phyloP scores from a whole-genome alignment of 2,113 vertebrate species.

The Mellivora capensis region DNA sequence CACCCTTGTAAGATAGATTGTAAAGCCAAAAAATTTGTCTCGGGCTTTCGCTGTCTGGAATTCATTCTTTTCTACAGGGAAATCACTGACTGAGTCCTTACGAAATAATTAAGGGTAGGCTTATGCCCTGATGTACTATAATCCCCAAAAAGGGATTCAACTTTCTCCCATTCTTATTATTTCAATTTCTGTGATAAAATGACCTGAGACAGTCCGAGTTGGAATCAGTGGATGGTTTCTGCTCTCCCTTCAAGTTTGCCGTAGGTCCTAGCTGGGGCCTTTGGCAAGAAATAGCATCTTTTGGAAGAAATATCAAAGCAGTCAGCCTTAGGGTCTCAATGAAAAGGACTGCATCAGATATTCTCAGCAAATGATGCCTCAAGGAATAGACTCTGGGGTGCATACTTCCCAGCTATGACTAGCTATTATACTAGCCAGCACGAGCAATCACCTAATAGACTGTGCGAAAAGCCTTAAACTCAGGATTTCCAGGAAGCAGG shows the following conservation, averaged over 20 bases:
- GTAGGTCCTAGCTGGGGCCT: neutral
- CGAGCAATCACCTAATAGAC: neutral
- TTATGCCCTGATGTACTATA: neutral
- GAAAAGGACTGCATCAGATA: neutral
- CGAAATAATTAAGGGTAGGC: neutral
- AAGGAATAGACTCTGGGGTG: neutral
- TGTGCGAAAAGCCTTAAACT: accelerated
- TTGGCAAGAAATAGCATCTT: neutral
- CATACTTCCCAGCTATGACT: neutral
- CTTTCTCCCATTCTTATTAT: neutral
- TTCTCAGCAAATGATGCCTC: neutral
- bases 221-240: neutral
- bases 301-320: neutral
- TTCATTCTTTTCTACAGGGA: neutral
- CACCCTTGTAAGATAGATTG: neutral
- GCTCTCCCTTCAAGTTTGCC: neutral
- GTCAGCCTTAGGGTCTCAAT: neutral
- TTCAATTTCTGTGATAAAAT: neutral
- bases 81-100: neutral
- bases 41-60: neutral
- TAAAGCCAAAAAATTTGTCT: neutral
- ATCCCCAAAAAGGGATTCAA: neutral
- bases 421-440: neutral
- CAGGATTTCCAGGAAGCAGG: neutral
- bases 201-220: neutral